Evolutionary conservation across 2,113 vertebrate genomes (phyloP).

Genomic region (Gymnogyps californianus): DNA sequence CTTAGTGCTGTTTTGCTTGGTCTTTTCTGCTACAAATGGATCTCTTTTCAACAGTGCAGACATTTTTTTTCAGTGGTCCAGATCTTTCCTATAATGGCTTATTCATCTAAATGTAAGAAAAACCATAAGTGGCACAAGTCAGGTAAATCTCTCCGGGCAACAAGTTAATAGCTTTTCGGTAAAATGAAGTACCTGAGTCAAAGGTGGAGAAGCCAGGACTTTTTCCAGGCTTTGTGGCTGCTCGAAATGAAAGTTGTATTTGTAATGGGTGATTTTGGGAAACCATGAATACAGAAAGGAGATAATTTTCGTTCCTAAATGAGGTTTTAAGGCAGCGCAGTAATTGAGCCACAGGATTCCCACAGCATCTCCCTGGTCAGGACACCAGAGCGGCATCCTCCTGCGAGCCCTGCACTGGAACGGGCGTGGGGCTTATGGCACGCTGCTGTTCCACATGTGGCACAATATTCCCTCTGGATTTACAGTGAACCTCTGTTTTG

Average conservation of each 20-base stretch:
- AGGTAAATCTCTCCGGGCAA: background rate
- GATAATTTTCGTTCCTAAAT: conserved; percentile 65
- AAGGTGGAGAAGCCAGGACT: background rate
- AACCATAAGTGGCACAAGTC: background rate
- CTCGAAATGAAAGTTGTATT: conserved; percentile 5
- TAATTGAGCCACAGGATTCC: conserved; percentile 27
- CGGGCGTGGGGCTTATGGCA: background rate
- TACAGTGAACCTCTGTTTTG: background rate
- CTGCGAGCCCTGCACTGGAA: background rate
- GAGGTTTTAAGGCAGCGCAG: conserved; percentile 50
- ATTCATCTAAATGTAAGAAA: background rate
- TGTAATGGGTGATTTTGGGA: conserved; percentile 41
- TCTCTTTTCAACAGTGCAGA: background rate
- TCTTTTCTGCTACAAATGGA: background rate
- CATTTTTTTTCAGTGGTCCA: background rate
- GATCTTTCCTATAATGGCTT: background rate
- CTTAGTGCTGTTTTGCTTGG: background rate
- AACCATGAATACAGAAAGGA: conserved; percentile 59
- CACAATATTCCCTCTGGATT: background rate
- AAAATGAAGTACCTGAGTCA: background rate
- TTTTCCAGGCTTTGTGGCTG: conserved; percentile 9
- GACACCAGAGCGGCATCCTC: background rate
- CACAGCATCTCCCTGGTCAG: background rate
- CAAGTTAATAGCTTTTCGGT: background rate
- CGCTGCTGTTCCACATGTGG: background rate